Percentiles rank a stretch among this genome's conserved stretches.
Conservation (phyloP, 2,797 vertebrate genomes). For the Intellagama lesueurii region DNA sequence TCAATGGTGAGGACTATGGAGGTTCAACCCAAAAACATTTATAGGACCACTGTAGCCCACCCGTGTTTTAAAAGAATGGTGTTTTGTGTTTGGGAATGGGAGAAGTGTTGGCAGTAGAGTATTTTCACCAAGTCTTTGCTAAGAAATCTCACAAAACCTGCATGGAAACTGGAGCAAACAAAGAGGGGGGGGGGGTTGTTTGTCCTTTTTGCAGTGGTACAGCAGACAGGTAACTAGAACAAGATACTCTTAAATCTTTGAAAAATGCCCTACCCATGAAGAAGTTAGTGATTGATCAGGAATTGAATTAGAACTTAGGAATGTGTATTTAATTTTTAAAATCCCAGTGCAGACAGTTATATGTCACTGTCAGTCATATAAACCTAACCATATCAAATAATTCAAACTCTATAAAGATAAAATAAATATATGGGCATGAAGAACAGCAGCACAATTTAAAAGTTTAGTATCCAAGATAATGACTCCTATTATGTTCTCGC, state of each 20-base stretch:
- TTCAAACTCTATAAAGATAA: background rate
- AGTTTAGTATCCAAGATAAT: constrained; percentile 17
- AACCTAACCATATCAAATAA: background rate
- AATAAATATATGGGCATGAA: background rate
- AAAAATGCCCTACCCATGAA: constrained; percentile 4
- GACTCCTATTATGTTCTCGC: background rate
- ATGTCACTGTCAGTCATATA: background rate
- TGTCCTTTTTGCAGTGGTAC: background rate
- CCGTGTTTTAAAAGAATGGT: background rate
- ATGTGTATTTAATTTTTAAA: background rate
- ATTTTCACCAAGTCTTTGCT: too few relatives aligned
- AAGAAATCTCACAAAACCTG: background rate
- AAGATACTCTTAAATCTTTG: background rate
- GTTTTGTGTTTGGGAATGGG: background rate
- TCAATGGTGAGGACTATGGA: background rate
- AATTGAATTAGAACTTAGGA: background rate
- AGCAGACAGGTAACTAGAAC: background rate
- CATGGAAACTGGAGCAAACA: background rate
- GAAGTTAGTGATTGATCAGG: background rate
- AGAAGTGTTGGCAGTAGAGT: background rate
- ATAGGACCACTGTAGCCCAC: background rate
- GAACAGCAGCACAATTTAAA: background rate
- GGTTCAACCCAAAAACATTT: background rate
- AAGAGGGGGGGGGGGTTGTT: too few relatives aligned
- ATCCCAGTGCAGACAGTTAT: too few relatives aligned